Evolutionary conservation across 23 tunicate species (phyloP).

Genomic region (Diplosoma virens): DNA sequence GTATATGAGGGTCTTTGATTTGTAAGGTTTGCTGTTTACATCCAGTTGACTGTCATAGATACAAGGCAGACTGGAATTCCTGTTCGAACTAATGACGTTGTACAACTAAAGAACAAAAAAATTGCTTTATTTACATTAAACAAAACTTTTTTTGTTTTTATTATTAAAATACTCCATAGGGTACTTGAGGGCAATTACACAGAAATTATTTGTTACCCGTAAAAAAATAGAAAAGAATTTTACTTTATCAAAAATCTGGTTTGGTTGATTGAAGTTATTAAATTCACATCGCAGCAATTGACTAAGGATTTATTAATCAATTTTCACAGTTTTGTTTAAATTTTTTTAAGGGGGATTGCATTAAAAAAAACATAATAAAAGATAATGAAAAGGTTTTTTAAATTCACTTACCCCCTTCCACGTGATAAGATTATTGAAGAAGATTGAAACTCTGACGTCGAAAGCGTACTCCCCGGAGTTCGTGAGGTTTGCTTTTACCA

Average conservation of each 20-base stretch:
- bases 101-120: background rate
- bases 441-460: conserved; percentile 48
- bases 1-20: conserved; percentile 12
- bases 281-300: too few species aligned
- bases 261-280: too few species aligned
- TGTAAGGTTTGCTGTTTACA: background rate
- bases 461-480: conserved; percentile 82
- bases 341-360: too few species aligned
- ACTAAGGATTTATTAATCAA: too few species aligned
- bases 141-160: background rate
- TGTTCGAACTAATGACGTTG: background rate
- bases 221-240: background rate
- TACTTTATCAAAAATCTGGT: background rate
- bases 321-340: too few species aligned
- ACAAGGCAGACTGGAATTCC: background rate
- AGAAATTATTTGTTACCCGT: background rate
- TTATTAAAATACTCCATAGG: background rate
- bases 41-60: background rate
- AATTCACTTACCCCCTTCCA: conserved; percentile 50
- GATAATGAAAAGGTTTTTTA: too few species aligned
- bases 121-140: background rate
- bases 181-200: background rate
- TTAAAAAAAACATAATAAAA: too few species aligned
- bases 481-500: conserved; percentile 37
- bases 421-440: conserved; percentile 32